Base-by-base conservation (phyloP, 1,140 invertebrate genomes). In the Cepaea nemoralis region DNA sequence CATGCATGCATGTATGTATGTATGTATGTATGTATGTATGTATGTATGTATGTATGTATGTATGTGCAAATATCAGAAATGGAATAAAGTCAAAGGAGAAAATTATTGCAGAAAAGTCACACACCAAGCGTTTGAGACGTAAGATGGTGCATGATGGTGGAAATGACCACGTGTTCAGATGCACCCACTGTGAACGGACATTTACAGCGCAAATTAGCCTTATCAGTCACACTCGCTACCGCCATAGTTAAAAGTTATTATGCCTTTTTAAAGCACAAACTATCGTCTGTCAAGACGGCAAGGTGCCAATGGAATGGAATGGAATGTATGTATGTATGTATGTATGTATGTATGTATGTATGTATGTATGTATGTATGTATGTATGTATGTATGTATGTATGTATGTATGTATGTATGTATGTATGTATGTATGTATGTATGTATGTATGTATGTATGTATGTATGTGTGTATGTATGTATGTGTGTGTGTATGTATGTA, bases 401-500 rank as follows among this genome's bases (percentile, higher is more conserved):
- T 22, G 12, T 55, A 55, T 55, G 50, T 55, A 55, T 55, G 50
- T 55, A 55, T 55, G 50, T 55, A 55, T 55, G 50, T 55, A 55
- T 55, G 50, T 22, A 55, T 55, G 50, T 55, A 55, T 55, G 50
- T 55, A n/a, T n/a, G 24, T 74, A 31, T 74, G 71, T 74, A 14
- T 45, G 39, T 45, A 40, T 45, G 39, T 45, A 37, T 45, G 39
- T 45, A 40, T 45, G 39, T 45, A 42, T 70, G 69, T 70, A 42
- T 73, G 70, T 73, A 45, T 73, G 70, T 73, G 31, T 73, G 70
- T 73, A 45, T 73, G 70, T 73, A 33, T 42, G 37, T 42, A 19
- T 73, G 37, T 73, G 31, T 45, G 19, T 73, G 31, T 40, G 45
- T 73, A 45, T 40, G 70, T 42, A 70, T 70, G 69, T 70, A 70